Conservation (phyloP, 2,113 vertebrate species). For the Atractosteus spatula region DNA sequence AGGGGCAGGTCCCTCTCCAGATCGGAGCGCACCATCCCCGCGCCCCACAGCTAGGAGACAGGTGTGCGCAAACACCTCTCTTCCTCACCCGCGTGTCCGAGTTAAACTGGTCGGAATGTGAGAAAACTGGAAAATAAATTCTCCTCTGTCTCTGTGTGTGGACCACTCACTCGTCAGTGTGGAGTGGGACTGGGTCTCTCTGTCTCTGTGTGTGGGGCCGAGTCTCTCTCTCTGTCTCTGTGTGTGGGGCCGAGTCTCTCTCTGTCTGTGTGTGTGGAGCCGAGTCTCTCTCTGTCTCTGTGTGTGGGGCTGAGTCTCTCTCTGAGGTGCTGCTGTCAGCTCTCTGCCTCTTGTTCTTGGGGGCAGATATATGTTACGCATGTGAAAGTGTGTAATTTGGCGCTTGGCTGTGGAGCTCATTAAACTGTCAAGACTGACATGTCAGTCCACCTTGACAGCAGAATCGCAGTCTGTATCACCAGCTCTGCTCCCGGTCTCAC, state of each 20-base stretch:
- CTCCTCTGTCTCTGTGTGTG: background rate
- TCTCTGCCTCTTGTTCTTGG: background rate
- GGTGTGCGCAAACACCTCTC: conserved; percentile 6
- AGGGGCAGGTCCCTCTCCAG: conserved; percentile 57
- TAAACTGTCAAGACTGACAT: conserved; percentile 50
- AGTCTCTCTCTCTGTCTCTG: background rate
- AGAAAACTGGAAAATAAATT: background rate
- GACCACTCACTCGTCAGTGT: conserved; percentile 6
- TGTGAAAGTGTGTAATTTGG: conserved; percentile 59
- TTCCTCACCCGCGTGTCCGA: background rate
- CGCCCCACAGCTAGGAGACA: conserved; percentile 50
- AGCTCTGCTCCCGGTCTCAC: no score
- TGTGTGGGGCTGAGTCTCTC: background rate
- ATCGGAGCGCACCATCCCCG: conserved; percentile 37
- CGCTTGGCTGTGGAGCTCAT: conserved; percentile 51
- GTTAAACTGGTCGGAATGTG: no score
- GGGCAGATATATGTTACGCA: conserved; percentile 50
- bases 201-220: background rate
- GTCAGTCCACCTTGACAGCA: no score
- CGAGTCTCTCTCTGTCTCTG: conserved; percentile 12
- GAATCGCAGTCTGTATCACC: no score
- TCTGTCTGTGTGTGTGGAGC: conserved; percentile 12
- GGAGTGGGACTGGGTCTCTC: conserved; percentile 5
- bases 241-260: conserved; percentile 16
- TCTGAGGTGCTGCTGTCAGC: background rate